Evolutionary conservation across 2,797 vertebrate species (phyloP).

Genomic region (Champsocephalus esox): DNA sequence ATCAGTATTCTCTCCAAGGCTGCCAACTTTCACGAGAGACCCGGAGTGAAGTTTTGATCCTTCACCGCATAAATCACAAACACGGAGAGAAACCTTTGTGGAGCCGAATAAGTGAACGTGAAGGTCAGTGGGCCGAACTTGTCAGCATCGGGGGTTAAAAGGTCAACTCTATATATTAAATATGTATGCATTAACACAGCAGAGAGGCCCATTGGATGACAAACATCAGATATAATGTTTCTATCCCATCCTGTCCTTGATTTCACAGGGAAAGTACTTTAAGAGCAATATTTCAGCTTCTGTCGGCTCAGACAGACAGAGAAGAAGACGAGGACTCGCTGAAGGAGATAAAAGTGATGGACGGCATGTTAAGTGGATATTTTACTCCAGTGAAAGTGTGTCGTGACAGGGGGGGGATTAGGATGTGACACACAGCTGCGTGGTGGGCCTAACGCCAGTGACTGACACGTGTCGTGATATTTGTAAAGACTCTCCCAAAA

Average conservation of each 20-base stretch:
- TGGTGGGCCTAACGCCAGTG: constrained; percentile 67
- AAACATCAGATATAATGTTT: constrained; percentile 28
- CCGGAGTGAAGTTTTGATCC: constrained; percentile 33
- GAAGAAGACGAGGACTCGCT: constrained; percentile 50
- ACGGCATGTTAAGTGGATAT: constrained; percentile 80
- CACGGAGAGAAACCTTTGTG: not conserved
- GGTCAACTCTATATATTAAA: constrained; percentile 25
- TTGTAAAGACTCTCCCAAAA: constrained; percentile 64
- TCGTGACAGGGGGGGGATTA: constrained; percentile 76
- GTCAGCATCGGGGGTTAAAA: constrained; percentile 12
- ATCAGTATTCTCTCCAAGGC: constrained; percentile 51
- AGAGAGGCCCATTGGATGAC: constrained; percentile 5
- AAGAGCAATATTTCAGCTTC: constrained; percentile 57
- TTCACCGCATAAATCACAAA: constrained; percentile 48
- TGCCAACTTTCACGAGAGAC: constrained; percentile 35
- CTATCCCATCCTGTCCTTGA: constrained; percentile 31
- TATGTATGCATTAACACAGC: constrained; percentile 31
- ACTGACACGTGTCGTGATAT: constrained; percentile 76
- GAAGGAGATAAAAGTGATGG: constrained; percentile 76
- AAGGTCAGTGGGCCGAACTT: constrained; percentile 15
- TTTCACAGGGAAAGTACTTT: constrained; percentile 35
- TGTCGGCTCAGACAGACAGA: constrained; percentile 52
- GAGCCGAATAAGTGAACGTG: not conserved
- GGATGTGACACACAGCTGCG: constrained; percentile 68
- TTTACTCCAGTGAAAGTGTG: constrained; percentile 71